phyloP scores from a whole-genome alignment of 2,888 invertebrate genomes.

The Ophioninae sp. region DNA sequence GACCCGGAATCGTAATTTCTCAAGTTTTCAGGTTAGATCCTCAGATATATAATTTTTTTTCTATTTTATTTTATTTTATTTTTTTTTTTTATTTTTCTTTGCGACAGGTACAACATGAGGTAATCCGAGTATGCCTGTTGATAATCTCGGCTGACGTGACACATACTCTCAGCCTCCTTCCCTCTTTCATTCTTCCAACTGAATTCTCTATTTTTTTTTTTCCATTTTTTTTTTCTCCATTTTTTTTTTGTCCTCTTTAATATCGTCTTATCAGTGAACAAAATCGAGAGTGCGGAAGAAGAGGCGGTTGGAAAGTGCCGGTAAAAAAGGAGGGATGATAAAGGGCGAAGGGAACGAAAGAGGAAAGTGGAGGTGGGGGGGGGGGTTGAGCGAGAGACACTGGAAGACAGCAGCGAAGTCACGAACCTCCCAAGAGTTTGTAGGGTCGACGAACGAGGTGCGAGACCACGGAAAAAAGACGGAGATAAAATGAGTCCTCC shows the following conservation, averaged over 20 bases:
- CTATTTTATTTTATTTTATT: background rate
- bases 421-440: constrained; percentile 37
- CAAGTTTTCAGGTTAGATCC: background rate
- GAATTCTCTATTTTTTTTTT: constrained; percentile 1
- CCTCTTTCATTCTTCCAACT: background rate
- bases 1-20: constrained; percentile 69
- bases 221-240: background rate
- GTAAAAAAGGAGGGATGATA: constrained; percentile 10
- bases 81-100: constrained; percentile 10
- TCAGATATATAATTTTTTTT: no score
- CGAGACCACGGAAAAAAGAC: constrained; percentile 32
- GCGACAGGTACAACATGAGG: constrained; percentile 26
- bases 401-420: constrained; percentile 43
- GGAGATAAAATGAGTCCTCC: background rate
- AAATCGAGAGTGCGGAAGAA: constrained; percentile 51
- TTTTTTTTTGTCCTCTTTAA: constrained; percentile 17
- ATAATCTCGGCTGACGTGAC: constrained; percentile 41
- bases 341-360: constrained; percentile 18
- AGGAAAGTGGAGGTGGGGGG: background rate
- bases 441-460: constrained; percentile 59
- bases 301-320: constrained; percentile 31
- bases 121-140: constrained; percentile 50
- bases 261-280: constrained; percentile 52
- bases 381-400: constrained; percentile 18
- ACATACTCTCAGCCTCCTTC: constrained; percentile 8